Evolutionary conservation across 2,113 vertebrate species (phyloP).

Genomic region (Anolis carolinensis): DNA sequence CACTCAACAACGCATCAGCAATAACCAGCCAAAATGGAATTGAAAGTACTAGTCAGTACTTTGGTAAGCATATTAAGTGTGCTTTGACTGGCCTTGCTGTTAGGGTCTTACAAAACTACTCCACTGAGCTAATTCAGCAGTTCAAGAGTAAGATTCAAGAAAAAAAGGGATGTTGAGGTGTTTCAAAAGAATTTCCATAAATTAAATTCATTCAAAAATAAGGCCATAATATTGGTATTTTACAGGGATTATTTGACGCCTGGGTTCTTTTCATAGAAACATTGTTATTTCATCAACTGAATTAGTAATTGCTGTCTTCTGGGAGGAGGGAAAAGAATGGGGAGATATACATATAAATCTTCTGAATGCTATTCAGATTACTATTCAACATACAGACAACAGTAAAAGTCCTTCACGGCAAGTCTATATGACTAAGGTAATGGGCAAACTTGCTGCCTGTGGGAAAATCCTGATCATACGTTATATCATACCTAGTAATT

Average conservation of each 20-base stretch:
- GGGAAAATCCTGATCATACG: slow-evolving; percentile 69
- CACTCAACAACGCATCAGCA: background rate
- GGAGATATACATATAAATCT: slow-evolving; percentile 57
- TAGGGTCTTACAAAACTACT: background rate
- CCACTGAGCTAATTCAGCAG: slow-evolving; percentile 29
- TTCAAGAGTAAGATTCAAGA: background rate
- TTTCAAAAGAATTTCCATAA: slow-evolving; percentile 43
- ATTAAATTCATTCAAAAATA: slow-evolving; percentile 57
- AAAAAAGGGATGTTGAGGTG: background rate
- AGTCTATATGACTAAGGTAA: slow-evolving; percentile 66
- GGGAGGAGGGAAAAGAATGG: background rate
- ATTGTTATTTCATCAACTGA: slow-evolving; percentile 63
- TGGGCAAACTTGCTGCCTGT: slow-evolving; percentile 64
- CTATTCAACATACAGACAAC: slow-evolving; percentile 59
- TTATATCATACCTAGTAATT: slow-evolving; percentile 68
- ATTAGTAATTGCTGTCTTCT: slow-evolving; percentile 64
- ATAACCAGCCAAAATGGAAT: rapidly evolving
- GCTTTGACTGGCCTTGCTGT: background rate
- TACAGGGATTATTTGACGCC: slow-evolving; percentile 53
- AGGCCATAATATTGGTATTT: slow-evolving; percentile 59
- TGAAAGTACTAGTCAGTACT: background rate
- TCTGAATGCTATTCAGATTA: slow-evolving; percentile 62
- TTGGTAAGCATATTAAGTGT: background rate
- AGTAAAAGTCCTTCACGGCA: slow-evolving; percentile 65
- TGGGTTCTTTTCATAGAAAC: slow-evolving; percentile 56